Evolutionary conservation across 1,140 invertebrate genomes (phyloP).

Genomic region (Aplysia californica): DNA sequence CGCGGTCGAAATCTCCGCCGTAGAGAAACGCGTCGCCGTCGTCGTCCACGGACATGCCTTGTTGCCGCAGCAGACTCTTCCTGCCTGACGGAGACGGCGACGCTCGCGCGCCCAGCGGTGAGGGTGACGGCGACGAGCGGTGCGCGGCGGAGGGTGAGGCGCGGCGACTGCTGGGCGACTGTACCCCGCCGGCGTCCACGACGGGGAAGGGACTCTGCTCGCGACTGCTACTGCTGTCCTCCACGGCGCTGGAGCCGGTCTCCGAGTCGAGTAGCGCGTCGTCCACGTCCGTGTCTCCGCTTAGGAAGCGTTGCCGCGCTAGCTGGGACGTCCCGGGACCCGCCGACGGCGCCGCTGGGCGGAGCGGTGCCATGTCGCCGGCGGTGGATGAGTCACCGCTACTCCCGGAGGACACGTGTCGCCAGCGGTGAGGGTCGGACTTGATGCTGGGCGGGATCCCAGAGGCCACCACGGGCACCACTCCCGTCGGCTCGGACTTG

Average conservation of each 20-base stretch:
- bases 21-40: not conserved
- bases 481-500: slow-evolving; percentile 4
- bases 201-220: slow-evolving; percentile 41
- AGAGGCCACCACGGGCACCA: too few relatives aligned
- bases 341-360: not conserved
- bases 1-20: not conserved
- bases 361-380: not conserved
- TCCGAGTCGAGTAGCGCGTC: slow-evolving; percentile 34
- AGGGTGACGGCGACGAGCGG: slow-evolving; percentile 7
- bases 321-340: not conserved
- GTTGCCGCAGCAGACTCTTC: slow-evolving; percentile 19
- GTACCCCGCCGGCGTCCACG: not conserved
- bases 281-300: slow-evolving; percentile 29
- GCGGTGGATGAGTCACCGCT: slow-evolving; percentile 20
- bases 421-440: slow-evolving; percentile 9
- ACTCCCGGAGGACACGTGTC: slow-evolving; percentile 21
- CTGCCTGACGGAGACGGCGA: slow-evolving; percentile 16
- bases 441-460: too few relatives aligned
- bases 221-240: slow-evolving; percentile 45
- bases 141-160: slow-evolving; percentile 1
- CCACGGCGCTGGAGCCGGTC: slow-evolving; percentile 36
- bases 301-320: not conserved
- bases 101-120: slow-evolving; percentile 1
- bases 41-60: slow-evolving; percentile 1
- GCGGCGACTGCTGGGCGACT: not conserved